Conservation (phyloP, 2,797 vertebrate genomes). For the Potorous gilbertii region DNA sequence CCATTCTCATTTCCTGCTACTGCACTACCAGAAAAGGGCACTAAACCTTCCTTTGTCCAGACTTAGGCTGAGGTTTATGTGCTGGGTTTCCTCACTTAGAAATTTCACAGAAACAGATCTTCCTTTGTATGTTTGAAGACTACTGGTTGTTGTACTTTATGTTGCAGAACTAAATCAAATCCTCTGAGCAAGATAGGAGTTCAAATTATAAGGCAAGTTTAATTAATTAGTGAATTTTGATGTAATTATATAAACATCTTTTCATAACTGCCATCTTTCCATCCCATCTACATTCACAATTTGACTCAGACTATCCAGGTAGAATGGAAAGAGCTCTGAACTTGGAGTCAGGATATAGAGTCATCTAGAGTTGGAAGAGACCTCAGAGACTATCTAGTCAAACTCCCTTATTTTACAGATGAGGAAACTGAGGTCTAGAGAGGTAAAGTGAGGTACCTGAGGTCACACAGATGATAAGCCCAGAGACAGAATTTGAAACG, state of each 20-base stretch:
- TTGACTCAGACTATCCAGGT: neutral
- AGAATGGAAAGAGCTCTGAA: neutral
- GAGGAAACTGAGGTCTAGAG: neutral
- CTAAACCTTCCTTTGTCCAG: neutral
- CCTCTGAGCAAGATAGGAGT: neutral
- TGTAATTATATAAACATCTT: neutral
- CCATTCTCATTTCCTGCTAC: neutral
- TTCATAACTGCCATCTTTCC: neutral
- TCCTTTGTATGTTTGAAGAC: neutral
- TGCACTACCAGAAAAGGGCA: neutral
- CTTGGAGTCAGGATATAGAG: neutral
- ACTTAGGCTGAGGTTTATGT: neutral
- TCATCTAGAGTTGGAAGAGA: neutral
- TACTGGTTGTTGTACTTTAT: slow-evolving; percentile 10
- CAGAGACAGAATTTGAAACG: neutral
- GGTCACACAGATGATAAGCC: neutral
- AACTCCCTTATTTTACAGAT: neutral
- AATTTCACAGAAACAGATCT: neutral
- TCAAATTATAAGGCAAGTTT: neutral
- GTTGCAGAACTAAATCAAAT: slow-evolving; percentile 16
- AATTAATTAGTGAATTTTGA: neutral
- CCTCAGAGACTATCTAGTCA: neutral
- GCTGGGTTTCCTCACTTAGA: slow-evolving; percentile 18
- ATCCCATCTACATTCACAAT: neutral
- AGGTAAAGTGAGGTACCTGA: neutral